Base-by-base conservation (phyloP, 2,113 vertebrate genomes). In the Spea multiplicata region DNA sequence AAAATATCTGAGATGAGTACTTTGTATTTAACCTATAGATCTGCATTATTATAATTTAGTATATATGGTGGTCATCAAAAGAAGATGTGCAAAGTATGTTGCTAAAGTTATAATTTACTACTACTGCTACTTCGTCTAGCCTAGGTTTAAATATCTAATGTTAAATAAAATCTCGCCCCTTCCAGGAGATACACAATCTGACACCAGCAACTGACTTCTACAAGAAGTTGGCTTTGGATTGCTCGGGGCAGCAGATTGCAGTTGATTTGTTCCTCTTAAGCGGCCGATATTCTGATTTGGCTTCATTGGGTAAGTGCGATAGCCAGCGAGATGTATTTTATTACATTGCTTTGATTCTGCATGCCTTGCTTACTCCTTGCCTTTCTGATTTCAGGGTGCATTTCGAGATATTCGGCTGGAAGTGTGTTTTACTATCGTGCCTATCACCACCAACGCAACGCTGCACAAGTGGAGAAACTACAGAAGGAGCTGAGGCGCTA, bases 161-260 rank as follows among this genome's bases (percentile, higher is more conserved):
- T 30, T 30, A 30, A 30, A 30, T 30, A 30, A 30, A 30, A 30
- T 30, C 30, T 30, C 30, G 30, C 30, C 30, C 30, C 30, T 52
- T 30, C 82, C 84, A 99, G 97, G 96, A 98, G 55, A 91, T 98
- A 84, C 95, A 95, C 82, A 89, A 93, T 82, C 89, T 99, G 76
- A 94, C 94, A 14, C 97, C 97, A 66, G 97, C 96, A 0, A 99
- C 96, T 78, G 97, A 99, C 85, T 99, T 99, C 85, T 99, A 98
- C 85, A 99, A 99, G 89, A 99, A 98, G 84, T 86, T 99, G 87
- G 97, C 97, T 57, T 94, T 99, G 89, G 97, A 99, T 86, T 99
- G 97, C 86, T 98, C 97, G 3, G 97, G 96, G 46, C 97, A 98
- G 76, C 97, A 99, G 83, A 93, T 98, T 85, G 95, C 97, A 1